A percentile compares a stretch with the other conserved stretches of the same genome.
phyloP scores from a whole-genome alignment of 2,113 vertebrate genomes.

The Phainopepla nitens region DNA sequence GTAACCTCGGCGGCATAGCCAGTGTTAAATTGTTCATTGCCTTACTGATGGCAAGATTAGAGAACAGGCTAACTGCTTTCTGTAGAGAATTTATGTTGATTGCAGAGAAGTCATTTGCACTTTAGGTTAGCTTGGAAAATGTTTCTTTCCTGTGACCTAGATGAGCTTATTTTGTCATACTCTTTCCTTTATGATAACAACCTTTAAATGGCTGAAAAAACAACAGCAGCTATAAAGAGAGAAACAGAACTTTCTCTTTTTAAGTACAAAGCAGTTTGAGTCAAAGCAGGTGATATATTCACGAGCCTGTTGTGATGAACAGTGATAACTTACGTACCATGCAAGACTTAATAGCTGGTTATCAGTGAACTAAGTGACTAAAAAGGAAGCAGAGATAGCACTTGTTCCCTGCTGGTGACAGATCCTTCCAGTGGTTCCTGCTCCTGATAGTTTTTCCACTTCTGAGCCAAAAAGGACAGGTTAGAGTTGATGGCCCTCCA shows the following conservation, averaged over 20 bases:
- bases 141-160: conserved; percentile 14
- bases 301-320: background rate
- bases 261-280: background rate
- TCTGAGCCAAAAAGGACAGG: background rate
- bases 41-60: background rate
- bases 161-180: conserved; percentile 11
- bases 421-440: background rate
- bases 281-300: background rate
- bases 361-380: background rate
- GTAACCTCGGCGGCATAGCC: background rate
- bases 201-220: background rate
- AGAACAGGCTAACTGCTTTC: background rate
- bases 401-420: background rate
- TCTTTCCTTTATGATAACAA: background rate
- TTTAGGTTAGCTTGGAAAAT: background rate
- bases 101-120: background rate
- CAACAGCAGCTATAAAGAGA: background rate
- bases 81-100: background rate
- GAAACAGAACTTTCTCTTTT: background rate
- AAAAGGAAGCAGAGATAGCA: background rate
- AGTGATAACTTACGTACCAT: background rate
- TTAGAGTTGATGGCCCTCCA: background rate
- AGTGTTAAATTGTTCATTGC: background rate
- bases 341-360: background rate
- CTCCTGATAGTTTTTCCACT: background rate